These are phyloP conservation scores for Buphagus erythrorhynchus DNA, from an alignment of 2,797 vertebrate species.

Conservation along the genomic window DNA sequence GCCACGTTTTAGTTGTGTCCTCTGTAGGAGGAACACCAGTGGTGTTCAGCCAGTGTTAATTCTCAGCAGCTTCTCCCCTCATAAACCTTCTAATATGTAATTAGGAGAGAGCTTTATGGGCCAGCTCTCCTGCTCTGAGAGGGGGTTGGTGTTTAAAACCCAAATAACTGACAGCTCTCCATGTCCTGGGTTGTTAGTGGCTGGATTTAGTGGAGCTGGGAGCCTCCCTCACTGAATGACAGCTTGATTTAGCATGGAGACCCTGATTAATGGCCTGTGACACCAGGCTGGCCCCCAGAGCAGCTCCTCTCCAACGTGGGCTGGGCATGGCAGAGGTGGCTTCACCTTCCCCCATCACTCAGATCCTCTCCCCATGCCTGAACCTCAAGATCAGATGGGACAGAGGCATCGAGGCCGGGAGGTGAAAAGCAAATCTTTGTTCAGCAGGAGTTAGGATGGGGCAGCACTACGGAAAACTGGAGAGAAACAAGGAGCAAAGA, in stretches of 20 bases:
- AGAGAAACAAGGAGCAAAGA: neutral
- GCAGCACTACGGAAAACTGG: neutral
- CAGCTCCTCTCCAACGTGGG: neutral
- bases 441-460: neutral
- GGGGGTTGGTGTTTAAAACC: neutral
- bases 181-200: neutral
- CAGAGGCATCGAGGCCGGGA: neutral
- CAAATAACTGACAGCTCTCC: neutral
- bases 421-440: neutral
- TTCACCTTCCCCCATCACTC: neutral
- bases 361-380: neutral
- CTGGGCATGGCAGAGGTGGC: neutral
- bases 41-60: neutral
- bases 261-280: constrained; percentile 48
- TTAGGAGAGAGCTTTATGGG: neutral
- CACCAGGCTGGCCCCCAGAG: neutral
- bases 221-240: neutral
- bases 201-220: neutral
- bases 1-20: neutral
- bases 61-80: constrained; percentile 8
- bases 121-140: neutral
- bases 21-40: neutral
- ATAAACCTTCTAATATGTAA: constrained; percentile 13
- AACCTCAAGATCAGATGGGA: neutral
- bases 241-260: constrained; percentile 31